These are phyloP conservation scores for Setipinna tenuifilis DNA, from an alignment of 2,797 vertebrate species.

Conservation along the genomic window DNA sequence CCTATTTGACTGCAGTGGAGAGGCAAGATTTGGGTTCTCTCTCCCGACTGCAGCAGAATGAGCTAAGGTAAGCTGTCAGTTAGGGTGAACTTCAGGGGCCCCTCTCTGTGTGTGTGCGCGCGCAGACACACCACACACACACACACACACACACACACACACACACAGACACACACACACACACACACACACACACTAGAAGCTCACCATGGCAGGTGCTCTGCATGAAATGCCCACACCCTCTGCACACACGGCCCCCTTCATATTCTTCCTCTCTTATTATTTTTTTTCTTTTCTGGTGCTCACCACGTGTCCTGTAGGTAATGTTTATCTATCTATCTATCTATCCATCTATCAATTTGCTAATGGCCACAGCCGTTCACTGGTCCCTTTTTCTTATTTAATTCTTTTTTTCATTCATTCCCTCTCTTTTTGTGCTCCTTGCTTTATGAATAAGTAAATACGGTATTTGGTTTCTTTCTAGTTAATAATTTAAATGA, in stretches of 20 bases:
- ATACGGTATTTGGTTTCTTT: slow-evolving; percentile 79
- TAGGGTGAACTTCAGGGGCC: slow-evolving; percentile 46
- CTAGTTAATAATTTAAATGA: slow-evolving; percentile 82
- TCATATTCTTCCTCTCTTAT: slow-evolving; percentile 27
- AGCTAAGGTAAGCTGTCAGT: slow-evolving; percentile 59
- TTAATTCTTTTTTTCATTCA: slow-evolving; percentile 40
- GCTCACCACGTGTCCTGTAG: slow-evolving; percentile 45
- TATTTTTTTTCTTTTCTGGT: slow-evolving; percentile 35
- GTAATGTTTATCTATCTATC: slow-evolving; percentile 46
- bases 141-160: slow-evolving; percentile 22
- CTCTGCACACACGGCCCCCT: slow-evolving; percentile 48
- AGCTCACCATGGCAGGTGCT: slow-evolving; percentile 55
- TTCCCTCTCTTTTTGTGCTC: slow-evolving; percentile 54
- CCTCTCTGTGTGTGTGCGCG: background rate
- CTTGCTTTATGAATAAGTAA: slow-evolving; percentile 79
- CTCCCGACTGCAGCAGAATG: slow-evolving; percentile 12
- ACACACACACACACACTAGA: slow-evolving; percentile 15
- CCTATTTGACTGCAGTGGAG: slow-evolving; percentile 18
- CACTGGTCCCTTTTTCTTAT: slow-evolving; percentile 52
- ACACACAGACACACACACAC: slow-evolving; percentile 35
- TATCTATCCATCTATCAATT: slow-evolving; percentile 31
- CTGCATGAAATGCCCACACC: slow-evolving; percentile 40
- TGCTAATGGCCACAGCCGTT: slow-evolving; percentile 46
- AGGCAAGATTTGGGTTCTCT: slow-evolving; percentile 9
- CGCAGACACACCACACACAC: slow-evolving; percentile 33